Evolutionary conservation across 1,140 invertebrate genomes (phyloP).

Genomic region (Drosophila eugracilis): DNA sequence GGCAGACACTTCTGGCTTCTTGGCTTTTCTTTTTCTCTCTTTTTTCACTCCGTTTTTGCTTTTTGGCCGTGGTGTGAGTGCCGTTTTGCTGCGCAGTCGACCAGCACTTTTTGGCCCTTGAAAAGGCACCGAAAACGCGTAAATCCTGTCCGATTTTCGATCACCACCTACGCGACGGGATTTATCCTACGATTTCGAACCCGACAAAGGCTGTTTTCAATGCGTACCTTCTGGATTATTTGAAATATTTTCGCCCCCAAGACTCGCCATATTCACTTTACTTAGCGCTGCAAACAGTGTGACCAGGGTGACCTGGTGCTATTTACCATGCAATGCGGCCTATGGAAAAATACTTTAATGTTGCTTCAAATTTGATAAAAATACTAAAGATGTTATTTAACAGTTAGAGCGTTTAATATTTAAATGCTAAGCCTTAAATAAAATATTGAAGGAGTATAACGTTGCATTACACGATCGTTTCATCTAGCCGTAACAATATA

Average conservation of each 20-base stretch:
- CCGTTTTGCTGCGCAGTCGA: conserved; percentile 71
- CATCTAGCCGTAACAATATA: too few relatives aligned
- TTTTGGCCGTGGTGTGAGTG: conserved; percentile 73
- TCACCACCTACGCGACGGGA: conserved; percentile 16
- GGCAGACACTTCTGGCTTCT: conserved; percentile 70
- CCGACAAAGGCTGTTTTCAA: conserved; percentile 40
- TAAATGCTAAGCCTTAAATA: too few relatives aligned
- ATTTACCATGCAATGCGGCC: background rate
- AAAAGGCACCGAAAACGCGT: conserved; percentile 43
- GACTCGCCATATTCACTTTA: conserved; percentile 83
- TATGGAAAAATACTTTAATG: background rate
- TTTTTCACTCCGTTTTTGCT: conserved; percentile 73
- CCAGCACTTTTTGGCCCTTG: conserved; percentile 55
- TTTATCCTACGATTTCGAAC: conserved; percentile 28
- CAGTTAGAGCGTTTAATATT: too few relatives aligned
- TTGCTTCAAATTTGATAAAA: too few relatives aligned
- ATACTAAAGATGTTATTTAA: too few relatives aligned
- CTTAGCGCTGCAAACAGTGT: conserved; percentile 46
- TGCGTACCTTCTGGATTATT: conserved; percentile 81
- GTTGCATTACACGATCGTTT: too few relatives aligned
- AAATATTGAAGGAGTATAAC: too few relatives aligned
- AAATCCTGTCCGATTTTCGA: conserved; percentile 26
- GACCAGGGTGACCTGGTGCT: background rate
- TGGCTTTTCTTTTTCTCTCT: conserved; percentile 59
- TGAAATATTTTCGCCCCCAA: conserved; percentile 84